Base-by-base conservation (phyloP, 2,797 vertebrate species). In the Morelia viridis region DNA sequence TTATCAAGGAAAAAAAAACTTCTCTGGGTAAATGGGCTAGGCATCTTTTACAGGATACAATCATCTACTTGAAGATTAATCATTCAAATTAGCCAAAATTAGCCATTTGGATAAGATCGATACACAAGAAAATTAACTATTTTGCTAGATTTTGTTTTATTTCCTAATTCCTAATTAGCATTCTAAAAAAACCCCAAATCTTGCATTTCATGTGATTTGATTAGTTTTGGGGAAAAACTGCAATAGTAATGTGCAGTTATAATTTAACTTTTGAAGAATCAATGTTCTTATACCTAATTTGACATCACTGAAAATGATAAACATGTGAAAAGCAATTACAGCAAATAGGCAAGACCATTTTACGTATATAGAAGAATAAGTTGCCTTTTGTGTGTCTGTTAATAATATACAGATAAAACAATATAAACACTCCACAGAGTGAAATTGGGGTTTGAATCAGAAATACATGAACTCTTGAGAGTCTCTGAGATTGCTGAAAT, bases 301-400 rank as follows among this genome's bases (percentile, higher is more conserved):
- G 85, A 31, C 90, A 90, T 93, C 91, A 93, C 87, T 87, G 28
- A 62, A 85, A 94, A 92, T 91, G 92, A 31, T 56, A 4, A 89
- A 89, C 64, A 95, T 91, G 41, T 91, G 90, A 58, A 91, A 95
- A 96, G 93, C 92, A 94, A 95, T 95, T 94, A 85, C 60, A 94
- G 92, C 94, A 94, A 96, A 96, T 93, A 95, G 64, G 62, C 91
- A 94, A 88, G 93, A 96, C 93, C 95, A 96, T 95, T 80, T 80
- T 95, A 96, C 90, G 68, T 95, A 96, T 95, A 94, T 92, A 86
- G 92, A 92, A 84, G 0, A 0, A 84, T 7, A 50, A n/a, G 87
- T 90, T 88, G 71, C 92, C 71, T 80, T 91, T 86, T 91, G 87
- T 92, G 22, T 90, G 91, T 71, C 46, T 90, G 50, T 65, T 92